These are phyloP conservation scores for Acanthoscelides obtectus DNA, from an alignment of 2,888 invertebrate species.

Conservation along the genomic window DNA sequence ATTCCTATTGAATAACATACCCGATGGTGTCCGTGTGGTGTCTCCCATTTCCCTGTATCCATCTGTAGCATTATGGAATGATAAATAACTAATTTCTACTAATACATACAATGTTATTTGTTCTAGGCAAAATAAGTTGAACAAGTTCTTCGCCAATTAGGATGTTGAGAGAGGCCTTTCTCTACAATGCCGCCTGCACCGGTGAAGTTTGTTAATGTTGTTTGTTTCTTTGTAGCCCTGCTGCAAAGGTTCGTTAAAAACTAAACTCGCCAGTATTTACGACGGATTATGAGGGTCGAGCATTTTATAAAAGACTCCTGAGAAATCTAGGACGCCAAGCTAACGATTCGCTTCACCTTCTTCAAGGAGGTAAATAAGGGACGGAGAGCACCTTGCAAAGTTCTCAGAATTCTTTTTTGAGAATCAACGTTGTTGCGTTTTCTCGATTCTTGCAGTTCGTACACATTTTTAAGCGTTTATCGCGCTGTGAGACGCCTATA, in stretches of 20 bases:
- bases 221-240: background rate
- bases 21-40: no score
- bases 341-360: background rate
- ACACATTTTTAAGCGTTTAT: no score
- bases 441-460: background rate
- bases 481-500: no score
- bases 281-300: background rate
- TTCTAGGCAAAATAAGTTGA: no score
- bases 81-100: no score
- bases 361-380: background rate
- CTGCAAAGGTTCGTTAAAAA: background rate
- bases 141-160: background rate
- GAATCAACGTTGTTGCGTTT: background rate
- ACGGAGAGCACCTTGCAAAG: background rate
- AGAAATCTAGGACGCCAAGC: background rate
- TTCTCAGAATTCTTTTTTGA: background rate
- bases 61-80: no score
- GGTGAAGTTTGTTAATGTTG: background rate
- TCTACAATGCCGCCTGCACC: background rate
- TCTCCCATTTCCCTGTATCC: no score
- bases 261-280: background rate
- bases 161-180: background rate
- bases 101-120: no score
- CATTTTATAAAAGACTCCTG: background rate
- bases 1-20: no score